These are phyloP conservation scores for Nezara viridula DNA, from an alignment of 2,888 invertebrate species.

Conservation along the genomic window DNA sequence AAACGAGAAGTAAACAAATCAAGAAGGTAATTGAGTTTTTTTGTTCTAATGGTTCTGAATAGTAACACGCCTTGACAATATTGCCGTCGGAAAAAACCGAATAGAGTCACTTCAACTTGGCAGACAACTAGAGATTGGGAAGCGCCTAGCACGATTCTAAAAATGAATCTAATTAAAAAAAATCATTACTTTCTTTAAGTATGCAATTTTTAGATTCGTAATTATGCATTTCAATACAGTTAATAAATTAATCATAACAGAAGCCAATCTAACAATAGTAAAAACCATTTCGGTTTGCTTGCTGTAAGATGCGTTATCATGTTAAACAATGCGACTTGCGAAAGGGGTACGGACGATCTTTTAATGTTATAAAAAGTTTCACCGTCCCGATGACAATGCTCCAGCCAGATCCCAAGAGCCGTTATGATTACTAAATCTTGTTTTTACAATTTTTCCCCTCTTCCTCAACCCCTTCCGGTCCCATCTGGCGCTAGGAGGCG, in stretches of 20 bases:
- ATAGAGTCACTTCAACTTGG: too few relatives aligned
- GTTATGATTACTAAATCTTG: constrained; percentile 46
- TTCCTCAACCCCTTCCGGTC: neutral
- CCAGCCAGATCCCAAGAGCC: neutral
- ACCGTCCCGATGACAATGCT: neutral
- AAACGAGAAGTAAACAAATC: too few relatives aligned
- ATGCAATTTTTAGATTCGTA: too few relatives aligned
- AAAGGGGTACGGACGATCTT: neutral
- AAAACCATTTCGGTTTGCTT: neutral
- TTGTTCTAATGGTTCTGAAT: too few relatives aligned
- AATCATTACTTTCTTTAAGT: too few relatives aligned
- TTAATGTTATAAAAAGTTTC: neutral
- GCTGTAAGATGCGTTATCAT: neutral
- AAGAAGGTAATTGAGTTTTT: too few relatives aligned
- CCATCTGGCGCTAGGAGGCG: neutral
- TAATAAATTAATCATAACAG: neutral
- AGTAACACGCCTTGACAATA: too few relatives aligned
- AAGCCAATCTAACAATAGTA: neutral
- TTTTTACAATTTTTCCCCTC: constrained; percentile 21
- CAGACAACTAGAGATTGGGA: too few relatives aligned
- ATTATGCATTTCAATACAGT: too few relatives aligned
- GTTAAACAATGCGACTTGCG: neutral
- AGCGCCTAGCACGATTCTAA: too few relatives aligned
- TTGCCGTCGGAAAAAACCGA: too few relatives aligned
- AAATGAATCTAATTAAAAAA: too few relatives aligned